phyloP scores from a whole-genome alignment of 1,140 invertebrate species.

The Drosophila watanabei region DNA sequence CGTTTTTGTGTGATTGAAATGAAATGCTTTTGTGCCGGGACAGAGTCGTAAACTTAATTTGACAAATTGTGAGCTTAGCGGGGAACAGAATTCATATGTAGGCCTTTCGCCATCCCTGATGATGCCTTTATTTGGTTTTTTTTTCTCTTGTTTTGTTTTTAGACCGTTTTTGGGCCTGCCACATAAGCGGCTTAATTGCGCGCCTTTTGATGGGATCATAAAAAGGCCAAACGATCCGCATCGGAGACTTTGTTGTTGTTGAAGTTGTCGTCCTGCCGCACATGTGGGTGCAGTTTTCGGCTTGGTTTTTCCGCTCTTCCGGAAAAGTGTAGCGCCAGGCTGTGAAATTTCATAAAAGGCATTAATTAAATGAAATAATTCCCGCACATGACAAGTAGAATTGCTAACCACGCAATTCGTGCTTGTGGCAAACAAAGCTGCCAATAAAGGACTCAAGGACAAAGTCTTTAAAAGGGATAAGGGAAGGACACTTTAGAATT shows the following conservation, averaged over 20 bases:
- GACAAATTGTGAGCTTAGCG: conserved; percentile 71
- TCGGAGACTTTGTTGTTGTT: conserved; percentile 28
- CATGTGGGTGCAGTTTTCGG: conserved; percentile 31
- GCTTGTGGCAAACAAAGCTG: conserved; percentile 20
- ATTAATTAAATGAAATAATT: conserved; percentile 63
- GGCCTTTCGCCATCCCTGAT: not conserved
- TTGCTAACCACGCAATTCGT: conserved; percentile 47
- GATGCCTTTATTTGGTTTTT: conserved; percentile 22
- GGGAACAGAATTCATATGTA: conserved; percentile 28
- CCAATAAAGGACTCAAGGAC: conserved; percentile 9
- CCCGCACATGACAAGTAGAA: conserved; percentile 39
- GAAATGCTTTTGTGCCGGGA: conserved; percentile 47
- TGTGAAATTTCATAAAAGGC: conserved; percentile 49
- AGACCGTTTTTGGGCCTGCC: conserved; percentile 18
- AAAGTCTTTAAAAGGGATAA: too few relatives aligned
- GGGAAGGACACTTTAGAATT: too few relatives aligned
- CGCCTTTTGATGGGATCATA: conserved; percentile 71
- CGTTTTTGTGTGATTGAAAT: conserved; percentile 64
- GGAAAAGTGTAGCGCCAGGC: conserved; percentile 26
- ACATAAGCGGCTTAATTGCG: conserved; percentile 73
- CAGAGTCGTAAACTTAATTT: conserved; percentile 73
- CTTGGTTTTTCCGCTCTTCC: not conserved
- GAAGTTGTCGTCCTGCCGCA: conserved; percentile 18
- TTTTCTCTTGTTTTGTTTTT: conserved; percentile 5
- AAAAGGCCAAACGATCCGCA: conserved; percentile 55